These are phyloP conservation scores for Leptonema lineaticorne DNA, from an alignment of 1,140 invertebrate species.

Conservation along the genomic window DNA sequence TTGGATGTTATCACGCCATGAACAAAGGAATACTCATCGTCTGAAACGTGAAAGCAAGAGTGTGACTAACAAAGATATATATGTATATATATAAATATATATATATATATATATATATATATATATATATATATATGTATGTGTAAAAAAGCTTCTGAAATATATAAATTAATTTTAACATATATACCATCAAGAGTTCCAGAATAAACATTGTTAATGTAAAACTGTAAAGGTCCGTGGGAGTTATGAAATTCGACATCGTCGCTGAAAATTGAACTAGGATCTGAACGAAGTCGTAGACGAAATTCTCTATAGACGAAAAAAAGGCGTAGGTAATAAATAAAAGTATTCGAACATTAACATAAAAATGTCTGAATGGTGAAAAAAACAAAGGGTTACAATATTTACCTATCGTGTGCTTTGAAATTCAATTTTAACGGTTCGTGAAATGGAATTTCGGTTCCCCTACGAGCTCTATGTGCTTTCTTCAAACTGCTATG, in stretches of 20 bases:
- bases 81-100: no score
- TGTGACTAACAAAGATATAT: no score
- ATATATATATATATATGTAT: not conserved
- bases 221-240: slow-evolving; percentile 69
- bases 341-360: not conserved
- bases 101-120: not conserved
- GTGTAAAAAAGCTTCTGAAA: no score
- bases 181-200: slow-evolving; percentile 77
- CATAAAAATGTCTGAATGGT: not conserved
- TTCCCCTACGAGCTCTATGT: slow-evolving; percentile 2
- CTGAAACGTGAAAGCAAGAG: no score
- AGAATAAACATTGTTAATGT: slow-evolving; percentile 72
- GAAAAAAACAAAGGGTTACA: not conserved
- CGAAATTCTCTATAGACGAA: slow-evolving; percentile 72
- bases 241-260: slow-evolving; percentile 79
- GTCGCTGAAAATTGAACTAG: slow-evolving; percentile 70
- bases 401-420: slow-evolving; percentile 38
- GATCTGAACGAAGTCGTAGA: slow-evolving; percentile 71
- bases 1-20: slow-evolving; percentile 82
- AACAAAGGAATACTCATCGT: slow-evolving; percentile 80
- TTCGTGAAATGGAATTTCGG: slow-evolving; percentile 1
- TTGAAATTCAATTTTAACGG: slow-evolving; percentile 35
- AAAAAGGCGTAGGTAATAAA: no score
- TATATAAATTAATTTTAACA: no score
- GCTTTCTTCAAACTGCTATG: not conserved